Conservation (phyloP, 2,113 vertebrate genomes). For the Trichechus manatus region DNA sequence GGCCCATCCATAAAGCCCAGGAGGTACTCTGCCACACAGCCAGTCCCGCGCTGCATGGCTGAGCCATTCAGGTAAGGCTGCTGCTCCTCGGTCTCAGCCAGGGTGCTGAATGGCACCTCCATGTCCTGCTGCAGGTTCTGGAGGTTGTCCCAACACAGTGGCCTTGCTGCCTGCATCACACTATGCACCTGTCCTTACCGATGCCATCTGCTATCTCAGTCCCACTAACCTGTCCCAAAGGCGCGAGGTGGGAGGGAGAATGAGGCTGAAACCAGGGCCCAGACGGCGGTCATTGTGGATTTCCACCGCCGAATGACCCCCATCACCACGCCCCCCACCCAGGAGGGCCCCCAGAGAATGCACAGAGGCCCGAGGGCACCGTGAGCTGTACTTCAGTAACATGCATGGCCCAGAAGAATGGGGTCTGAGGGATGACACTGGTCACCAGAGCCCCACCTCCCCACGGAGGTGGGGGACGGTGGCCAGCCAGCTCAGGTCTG, state of each 20-base stretch:
- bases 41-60: background rate
- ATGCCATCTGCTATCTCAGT: rapidly evolving
- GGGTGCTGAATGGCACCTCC: background rate
- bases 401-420: conserved; percentile 75
- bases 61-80: background rate
- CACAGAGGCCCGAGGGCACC: background rate
- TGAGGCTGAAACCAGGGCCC: rapidly evolving
- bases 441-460: conserved; percentile 66
- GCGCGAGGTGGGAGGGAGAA: background rate
- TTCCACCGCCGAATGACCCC: rapidly evolving
- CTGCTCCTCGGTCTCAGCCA: background rate
- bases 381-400: conserved; percentile 8
- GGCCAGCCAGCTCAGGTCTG: conserved; percentile 7
- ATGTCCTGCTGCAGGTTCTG: conserved; percentile 37
- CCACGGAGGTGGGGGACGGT: background rate
- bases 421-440: background rate
- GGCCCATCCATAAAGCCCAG: background rate
- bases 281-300: rapidly evolving
- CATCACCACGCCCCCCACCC: background rate
- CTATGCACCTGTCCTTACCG: background rate
- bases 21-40: conserved; percentile 49
- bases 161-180: background rate
- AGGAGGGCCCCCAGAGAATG: background rate
- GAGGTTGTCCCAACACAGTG: rapidly evolving
- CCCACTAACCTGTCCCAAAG: background rate